A percentile compares a stretch with the other conserved stretches of the same genome.
These are phyloP conservation scores for Microctonus hyperodae DNA, from an alignment of 2,888 invertebrate genomes.

Conservation along the genomic window DNA sequence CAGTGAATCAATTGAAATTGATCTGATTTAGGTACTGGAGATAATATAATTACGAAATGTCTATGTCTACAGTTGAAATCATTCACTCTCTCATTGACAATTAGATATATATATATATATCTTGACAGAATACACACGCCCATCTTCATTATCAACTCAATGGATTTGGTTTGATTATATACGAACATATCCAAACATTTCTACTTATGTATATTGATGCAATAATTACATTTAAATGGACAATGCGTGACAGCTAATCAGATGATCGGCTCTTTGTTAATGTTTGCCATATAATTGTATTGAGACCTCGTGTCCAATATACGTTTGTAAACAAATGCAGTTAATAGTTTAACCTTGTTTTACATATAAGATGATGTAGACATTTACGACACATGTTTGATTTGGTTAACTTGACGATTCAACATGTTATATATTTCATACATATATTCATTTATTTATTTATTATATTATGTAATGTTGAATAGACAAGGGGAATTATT, in stretches of 20 bases:
- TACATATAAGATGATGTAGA: background rate
- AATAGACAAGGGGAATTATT: background rate
- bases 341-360: constrained; percentile 7
- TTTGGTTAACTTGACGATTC: background rate
- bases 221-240: background rate
- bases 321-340: constrained; percentile 11
- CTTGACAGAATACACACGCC: background rate
- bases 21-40: background rate
- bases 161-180: no score
- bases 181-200: no score
- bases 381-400: constrained; percentile 9
- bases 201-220: no score
- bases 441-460: no score
- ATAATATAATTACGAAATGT: background rate
- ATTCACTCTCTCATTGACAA: no score
- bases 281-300: background rate
- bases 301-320: constrained; percentile 18
- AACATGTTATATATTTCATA: background rate
- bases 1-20: background rate
- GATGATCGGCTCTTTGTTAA: background rate
- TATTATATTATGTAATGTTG: background rate
- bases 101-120: background rate
- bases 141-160: constrained; percentile 8
- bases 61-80: background rate
- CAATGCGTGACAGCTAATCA: no score